These are phyloP conservation scores for Pecten maximus DNA, from an alignment of 2,888 invertebrate genomes.

Conservation along the genomic window DNA sequence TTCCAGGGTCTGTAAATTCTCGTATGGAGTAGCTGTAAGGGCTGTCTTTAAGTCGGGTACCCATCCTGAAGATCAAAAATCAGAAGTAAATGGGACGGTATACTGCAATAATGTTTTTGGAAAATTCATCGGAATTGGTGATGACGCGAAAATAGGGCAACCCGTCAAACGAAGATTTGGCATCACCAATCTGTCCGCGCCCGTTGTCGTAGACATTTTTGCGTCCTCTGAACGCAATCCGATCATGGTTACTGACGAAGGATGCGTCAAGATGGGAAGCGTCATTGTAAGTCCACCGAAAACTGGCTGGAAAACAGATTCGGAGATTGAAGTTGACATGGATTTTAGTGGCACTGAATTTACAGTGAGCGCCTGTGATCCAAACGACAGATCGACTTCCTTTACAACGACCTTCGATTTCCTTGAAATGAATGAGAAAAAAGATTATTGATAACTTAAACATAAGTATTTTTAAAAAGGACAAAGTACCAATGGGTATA, in stretches of 20 bases:
- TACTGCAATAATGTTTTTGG: conserved; percentile 55
- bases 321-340: conserved; percentile 48
- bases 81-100: conserved; percentile 8
- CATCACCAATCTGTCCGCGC: conserved; percentile 41
- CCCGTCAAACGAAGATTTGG: conserved; percentile 44
- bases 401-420: conserved; percentile 55
- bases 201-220: conserved; percentile 49
- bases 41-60: conserved; percentile 38
- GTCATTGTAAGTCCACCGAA: conserved; percentile 50
- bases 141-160: conserved; percentile 44
- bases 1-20: conserved; percentile 47
- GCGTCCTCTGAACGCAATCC: conserved; percentile 51
- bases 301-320: conserved; percentile 53
- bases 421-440: conserved; percentile 22
- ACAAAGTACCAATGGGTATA: too few species aligned
- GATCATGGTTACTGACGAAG: conserved; percentile 47
- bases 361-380: conserved; percentile 52
- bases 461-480: too few species aligned
- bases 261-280: conserved; percentile 51
- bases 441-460: too few species aligned
- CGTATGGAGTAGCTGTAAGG: conserved; percentile 48
- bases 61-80: conserved; percentile 54
- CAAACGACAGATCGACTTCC: conserved; percentile 29
- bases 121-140: conserved; percentile 51
- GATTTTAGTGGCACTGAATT: conserved; percentile 58